A percentile compares a stretch with the other conserved stretches of the same genome.
phyloP scores from a whole-genome alignment of 2,888 invertebrate species.

The Apodemia zela region DNA sequence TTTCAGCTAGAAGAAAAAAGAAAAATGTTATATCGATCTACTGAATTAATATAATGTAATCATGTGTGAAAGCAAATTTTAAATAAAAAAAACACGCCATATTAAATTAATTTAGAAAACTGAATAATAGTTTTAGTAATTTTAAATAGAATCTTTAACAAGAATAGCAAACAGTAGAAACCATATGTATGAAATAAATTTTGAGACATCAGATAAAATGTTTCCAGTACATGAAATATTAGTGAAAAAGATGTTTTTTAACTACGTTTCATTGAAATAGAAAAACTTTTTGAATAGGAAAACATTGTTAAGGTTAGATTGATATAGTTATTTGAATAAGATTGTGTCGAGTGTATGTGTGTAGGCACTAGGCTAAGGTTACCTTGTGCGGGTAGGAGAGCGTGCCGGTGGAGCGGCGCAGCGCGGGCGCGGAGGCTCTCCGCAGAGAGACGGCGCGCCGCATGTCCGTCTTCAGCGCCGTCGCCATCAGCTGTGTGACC shows the following conservation, averaged over 20 bases:
- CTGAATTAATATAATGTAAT: neutral
- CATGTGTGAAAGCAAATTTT: neutral
- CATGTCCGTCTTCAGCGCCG: constrained; percentile 89
- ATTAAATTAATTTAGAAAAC: neutral
- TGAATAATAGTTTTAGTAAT: neutral
- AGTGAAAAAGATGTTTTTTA: no score
- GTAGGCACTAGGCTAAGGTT: constrained; percentile 26
- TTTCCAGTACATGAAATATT: no score
- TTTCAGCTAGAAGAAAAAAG: constrained; percentile 10
- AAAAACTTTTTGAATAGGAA: no score
- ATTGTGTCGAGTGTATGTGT: neutral
- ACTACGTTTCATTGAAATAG: no score
- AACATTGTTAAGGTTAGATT: neutral
- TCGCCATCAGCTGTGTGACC: constrained; percentile 84
- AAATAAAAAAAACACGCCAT: neutral
- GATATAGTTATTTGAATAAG: neutral
- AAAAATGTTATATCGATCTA: constrained; percentile 4
- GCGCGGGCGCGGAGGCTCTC: constrained; percentile 68
- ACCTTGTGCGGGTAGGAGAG: constrained; percentile 65
- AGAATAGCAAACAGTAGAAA: no score
- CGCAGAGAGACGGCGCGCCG: constrained; percentile 67
- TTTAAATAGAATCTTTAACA: neutral
- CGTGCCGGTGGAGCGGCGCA: constrained; percentile 65
- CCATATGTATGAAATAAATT: no score
- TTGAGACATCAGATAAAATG: no score